Base-by-base conservation (phyloP, 2,888 invertebrate species). In the Acrobeloides nanus region DNA sequence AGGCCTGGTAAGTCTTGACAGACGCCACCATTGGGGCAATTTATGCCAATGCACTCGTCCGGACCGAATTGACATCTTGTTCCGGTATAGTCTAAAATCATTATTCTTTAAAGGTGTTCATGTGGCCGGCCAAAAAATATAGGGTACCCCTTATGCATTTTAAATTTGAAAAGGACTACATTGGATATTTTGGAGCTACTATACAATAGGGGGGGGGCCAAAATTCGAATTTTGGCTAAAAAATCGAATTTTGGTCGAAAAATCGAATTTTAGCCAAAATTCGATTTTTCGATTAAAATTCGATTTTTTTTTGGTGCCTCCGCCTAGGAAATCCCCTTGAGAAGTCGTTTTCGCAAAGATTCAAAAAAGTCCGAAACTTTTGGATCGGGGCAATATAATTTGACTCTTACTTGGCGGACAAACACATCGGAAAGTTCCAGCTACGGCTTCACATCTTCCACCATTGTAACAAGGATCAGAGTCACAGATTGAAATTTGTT, bases 1-100 rank as follows among this genome's bases (percentile, higher is more conserved):
- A 65, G 39, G 29, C 89, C 89, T 3, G 89, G 89, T 74, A 88
- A 86, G 75, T 93, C 89, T 77, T 93, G 90, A 75, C 95, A 95
- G 87, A 93, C 92, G 3, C 93, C 92, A 66, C 90, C 81, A 72
- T 89, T 90, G 0, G 90, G 89, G 65, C 95, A 95, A 1, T 89
- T 87, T 54, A 87, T 85, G 62, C 86, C 86, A 56, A 81, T 79
- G 71, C 93, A 95, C 66, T 92, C 89, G 18, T 86, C 84, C 62
- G 84, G 82, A 66, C 93, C 93, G 53, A 87, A 82, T 78, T 93
- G 90, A 75, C 92, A 93, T 51, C 87, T 82, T 51, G 86, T 81
- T 47, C 92, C 92, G 0, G 88, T 87, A 77, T 89, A 92, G 44
- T 59, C 71, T 72, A 48, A 29, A 52, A 55, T 21, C 31, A 12